Conservation (phyloP, 2,797 vertebrate species). For the Morus bassanus region DNA sequence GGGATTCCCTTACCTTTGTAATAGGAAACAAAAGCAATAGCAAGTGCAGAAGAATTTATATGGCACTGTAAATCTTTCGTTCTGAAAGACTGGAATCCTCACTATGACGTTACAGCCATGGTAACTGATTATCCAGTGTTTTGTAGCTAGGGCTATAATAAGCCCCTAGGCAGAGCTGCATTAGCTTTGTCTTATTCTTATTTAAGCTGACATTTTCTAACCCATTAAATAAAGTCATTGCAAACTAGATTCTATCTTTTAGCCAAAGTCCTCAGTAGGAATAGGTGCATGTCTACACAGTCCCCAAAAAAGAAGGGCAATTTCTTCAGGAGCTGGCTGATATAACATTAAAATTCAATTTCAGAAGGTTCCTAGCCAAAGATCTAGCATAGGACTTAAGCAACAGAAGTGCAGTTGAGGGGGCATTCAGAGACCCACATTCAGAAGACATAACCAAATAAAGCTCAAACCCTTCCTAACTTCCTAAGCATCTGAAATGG, state of each 20-base stretch:
- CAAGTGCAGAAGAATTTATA: not conserved
- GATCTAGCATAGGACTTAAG: not conserved
- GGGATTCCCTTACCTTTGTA: slow-evolving; percentile 13
- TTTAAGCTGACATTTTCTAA: not conserved
- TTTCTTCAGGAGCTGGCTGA: not conserved
- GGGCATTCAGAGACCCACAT: not conserved
- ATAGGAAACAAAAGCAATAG: not conserved
- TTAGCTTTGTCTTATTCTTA: not conserved
- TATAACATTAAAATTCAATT: not conserved
- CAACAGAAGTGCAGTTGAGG: not conserved
- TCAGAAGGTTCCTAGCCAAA: not conserved
- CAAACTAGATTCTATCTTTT: not conserved
- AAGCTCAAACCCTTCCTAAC: not conserved
- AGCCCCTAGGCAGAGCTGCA: not conserved
- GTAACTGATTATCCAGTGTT: not conserved
- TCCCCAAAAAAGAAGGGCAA: not conserved
- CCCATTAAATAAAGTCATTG: not conserved
- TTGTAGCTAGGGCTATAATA: not conserved
- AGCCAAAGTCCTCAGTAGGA: not conserved
- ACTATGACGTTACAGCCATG: not conserved
- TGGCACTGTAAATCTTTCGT: not conserved
- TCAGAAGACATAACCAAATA: not conserved
- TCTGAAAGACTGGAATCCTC: not conserved
- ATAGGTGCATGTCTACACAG: not conserved
- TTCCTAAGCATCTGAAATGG: not conserved